These are phyloP conservation scores for Porites rus DNA, from an alignment of 92 coral and sea anemone species.

Conservation along the genomic window DNA sequence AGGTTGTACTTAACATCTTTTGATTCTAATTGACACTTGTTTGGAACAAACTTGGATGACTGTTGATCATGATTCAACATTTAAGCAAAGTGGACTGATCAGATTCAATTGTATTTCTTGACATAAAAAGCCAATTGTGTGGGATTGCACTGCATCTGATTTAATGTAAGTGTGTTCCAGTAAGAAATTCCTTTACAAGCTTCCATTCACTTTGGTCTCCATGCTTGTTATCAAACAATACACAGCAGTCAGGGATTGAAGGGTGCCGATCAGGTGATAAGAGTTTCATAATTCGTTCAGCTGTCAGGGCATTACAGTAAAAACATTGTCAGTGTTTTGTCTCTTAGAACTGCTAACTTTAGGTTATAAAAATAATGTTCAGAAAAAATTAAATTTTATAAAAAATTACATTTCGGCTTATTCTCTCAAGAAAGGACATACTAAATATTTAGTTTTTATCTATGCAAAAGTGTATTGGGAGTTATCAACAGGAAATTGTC, in stretches of 20 bases:
- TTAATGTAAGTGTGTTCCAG: conserved; percentile 58
- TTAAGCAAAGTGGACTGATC: background rate
- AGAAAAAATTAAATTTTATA: too few species aligned
- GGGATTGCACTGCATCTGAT: conserved; percentile 7
- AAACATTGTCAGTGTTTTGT: conserved; percentile 49
- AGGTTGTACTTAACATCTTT: background rate
- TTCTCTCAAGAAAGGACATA: too few species aligned
- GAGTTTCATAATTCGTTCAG: conserved; percentile 83
- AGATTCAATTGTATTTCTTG: background rate
- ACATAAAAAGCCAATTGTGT: background rate
- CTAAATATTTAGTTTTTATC: background rate
- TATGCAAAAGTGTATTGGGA: background rate
- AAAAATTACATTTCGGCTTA: too few species aligned
- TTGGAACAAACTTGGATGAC: background rate
- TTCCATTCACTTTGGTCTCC: conserved; percentile 76
- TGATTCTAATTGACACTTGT: background rate
- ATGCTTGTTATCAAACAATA: conserved; percentile 77
- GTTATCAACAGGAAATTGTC: background rate
- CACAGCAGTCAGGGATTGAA: conserved; percentile 75
- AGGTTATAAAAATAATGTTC: background rate
- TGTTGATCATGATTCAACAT: background rate
- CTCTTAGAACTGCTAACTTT: background rate
- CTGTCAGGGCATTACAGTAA: conserved; percentile 75
- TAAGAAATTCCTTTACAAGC: conserved; percentile 73
- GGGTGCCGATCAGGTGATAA: conserved; percentile 71